Conservation (phyloP, 2,797 vertebrate species). For the Diceros bicornis region DNA sequence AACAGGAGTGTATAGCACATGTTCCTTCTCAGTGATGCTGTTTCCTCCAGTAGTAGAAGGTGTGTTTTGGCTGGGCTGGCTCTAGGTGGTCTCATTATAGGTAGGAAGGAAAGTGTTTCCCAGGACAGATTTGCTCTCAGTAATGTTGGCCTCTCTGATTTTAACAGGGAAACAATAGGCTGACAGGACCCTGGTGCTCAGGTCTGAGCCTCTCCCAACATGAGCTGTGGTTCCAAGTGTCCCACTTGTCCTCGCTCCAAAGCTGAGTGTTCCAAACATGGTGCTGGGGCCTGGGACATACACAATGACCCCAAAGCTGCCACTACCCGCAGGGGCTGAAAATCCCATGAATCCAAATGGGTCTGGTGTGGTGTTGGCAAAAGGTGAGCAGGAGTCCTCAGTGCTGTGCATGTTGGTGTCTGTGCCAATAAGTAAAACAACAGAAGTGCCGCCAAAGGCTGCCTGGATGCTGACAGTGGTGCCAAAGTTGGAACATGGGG, state of each 20-base stretch:
- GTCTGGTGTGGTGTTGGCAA: slow-evolving; percentile 75
- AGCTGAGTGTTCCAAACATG: slow-evolving; percentile 88
- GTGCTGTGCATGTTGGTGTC: slow-evolving; percentile 87
- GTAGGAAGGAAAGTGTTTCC: background rate
- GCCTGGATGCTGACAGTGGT: slow-evolving; percentile 76
- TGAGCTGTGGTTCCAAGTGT: slow-evolving; percentile 76
- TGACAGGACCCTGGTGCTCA: background rate
- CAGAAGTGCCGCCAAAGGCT: slow-evolving; percentile 70
- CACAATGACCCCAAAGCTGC: slow-evolving; percentile 78
- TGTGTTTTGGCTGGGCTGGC: background rate
- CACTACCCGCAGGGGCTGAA: slow-evolving; percentile 49
- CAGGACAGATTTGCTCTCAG: background rate
- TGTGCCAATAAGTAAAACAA: slow-evolving; percentile 89
- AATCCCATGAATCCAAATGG: slow-evolving; percentile 89
- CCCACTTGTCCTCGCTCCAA: slow-evolving; percentile 83
- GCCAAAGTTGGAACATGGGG: slow-evolving; percentile 65
- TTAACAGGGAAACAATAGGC: background rate
- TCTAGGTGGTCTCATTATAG: slow-evolving; percentile 17
- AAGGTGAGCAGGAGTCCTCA: background rate
- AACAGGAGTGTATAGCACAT: background rate
- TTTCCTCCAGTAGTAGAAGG: background rate
- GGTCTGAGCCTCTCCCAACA: slow-evolving; percentile 88
- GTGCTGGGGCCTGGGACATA: slow-evolving; percentile 60
- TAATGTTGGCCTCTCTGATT: background rate
- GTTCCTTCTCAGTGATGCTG: background rate